Evolutionary conservation across 2,888 invertebrate genomes (phyloP), one percentile per base, ranked within the genome.

Genomic region (Rotaria magnacalcarata): DNA sequence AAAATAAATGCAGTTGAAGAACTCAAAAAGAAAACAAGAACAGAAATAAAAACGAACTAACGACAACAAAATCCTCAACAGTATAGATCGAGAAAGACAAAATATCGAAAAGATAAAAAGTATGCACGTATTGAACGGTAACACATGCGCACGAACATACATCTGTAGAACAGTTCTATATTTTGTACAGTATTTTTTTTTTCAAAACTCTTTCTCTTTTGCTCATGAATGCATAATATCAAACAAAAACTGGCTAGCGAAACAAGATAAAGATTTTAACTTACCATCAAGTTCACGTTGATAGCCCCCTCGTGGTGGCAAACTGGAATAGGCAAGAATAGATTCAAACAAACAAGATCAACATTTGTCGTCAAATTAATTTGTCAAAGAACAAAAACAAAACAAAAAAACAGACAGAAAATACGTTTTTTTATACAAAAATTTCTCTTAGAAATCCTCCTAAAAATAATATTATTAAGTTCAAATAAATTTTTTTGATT

Each of bases 271-370:
- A 47, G 43, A 52, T 8, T 52, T 52, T 21, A 6, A 43, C 75
- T 80, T 80, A 80, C 75, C 47, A n/a, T 80, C 80, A 47, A 80
- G 47, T 80, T 80, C 80, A 80, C 47, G 47, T 80, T 80, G 80
- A 80, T 80, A 80, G 47, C 47, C 47, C 80, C 80, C 80, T 80
- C 47, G 80, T 5, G 80, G 47, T 24, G 47, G 47, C 80, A 47
- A 80, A 80, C 80, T 47, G 47, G 80, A 80, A 80, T 80, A 80
- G 3, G 47, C 19, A 47, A 43, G 47, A 80, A 80, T 24, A 80
- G 24, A 80, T 16, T 80, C 52, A 16, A 52, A 52, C 52, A 52
- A 52, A 52, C 52, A 52, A 67, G 67, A 67, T 27, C 34, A 67
- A 41, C 27, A 34, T 16, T 41, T 67, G 67, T 67, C 34, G 67